Base-by-base conservation (phyloP, 2,888 invertebrate species). In the Sylvicola cinctus region DNA sequence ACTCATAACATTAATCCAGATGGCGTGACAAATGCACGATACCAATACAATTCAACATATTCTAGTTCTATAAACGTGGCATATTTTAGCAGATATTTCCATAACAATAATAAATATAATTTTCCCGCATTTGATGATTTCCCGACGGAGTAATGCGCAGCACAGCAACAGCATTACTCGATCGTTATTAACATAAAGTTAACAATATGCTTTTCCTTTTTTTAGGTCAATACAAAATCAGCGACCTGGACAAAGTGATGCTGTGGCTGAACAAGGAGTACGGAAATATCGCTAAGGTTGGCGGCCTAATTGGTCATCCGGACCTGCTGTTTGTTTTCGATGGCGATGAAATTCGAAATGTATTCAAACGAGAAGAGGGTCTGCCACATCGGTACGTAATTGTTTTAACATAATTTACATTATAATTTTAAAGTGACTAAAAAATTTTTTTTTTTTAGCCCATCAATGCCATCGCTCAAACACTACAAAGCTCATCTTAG, bases 291-390 rank as follows among this genome's bases (percentile, higher is more conserved):
- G 75, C 54, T 47, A 71, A 71, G 60, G 72, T 77, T 29, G 68
- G 74, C 2, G 75, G 74, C 31, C 55, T 77, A 11, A 68, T 76
- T 45, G 76, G 76, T n/a, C 77, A 77, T 58, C 76, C 76, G 1
- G 77, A 77, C 57, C 55, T 77, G 38, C 61, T 77, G 37, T 77
- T 77, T 46, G 70, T 77, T 3, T 77, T 74, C 47, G 70, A 74
- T 49, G 75, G 74, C 3, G 73, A 77, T 40, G 73, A 72, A 48
- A 73, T 74, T n/a, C 66, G 71, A 30, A 68, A 65, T 44, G 69
- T 75, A 40, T 77, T 77, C 49, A 62, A 72, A 45, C 62, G 68
- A 28, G 77, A 77, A 51, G 77, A 77, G 47, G 45, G 59, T 1
- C 64, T 76, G 63, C 77, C 77, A 1, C 68, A 75, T 44, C 62